Conservation (phyloP, 1,140 invertebrate genomes). For the Aphaenogaster ashmeadi region DNA sequence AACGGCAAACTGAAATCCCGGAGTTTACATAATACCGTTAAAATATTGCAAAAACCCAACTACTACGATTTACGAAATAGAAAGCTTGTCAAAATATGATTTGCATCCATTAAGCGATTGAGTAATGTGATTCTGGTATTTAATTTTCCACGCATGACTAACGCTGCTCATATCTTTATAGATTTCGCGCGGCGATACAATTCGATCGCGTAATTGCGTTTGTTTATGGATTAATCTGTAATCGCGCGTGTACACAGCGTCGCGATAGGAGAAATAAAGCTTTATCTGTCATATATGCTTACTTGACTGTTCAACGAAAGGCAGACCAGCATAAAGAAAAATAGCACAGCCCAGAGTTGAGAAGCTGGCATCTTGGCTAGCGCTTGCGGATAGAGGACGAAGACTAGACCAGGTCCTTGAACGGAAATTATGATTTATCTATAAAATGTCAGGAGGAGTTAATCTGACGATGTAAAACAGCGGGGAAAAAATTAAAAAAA, state of each 20-base stretch:
- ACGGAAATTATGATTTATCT: slow-evolving; percentile 82
- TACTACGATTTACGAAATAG: slow-evolving; percentile 8
- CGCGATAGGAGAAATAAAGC: neutral
- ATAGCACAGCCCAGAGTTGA: slow-evolving; percentile 94
- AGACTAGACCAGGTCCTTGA: slow-evolving; percentile 95
- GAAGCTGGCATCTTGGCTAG: slow-evolving; percentile 95
- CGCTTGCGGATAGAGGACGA: slow-evolving; percentile 96
- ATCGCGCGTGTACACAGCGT: neutral
- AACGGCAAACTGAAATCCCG: slow-evolving; percentile 92
- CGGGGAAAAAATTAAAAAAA: slow-evolving; percentile 39
- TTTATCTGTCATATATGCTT: slow-evolving; percentile 72
- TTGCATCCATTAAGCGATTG: slow-evolving; percentile 22
- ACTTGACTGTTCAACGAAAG: slow-evolving; percentile 97
- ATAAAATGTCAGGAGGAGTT: slow-evolving; percentile 79
- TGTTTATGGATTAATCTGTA: neutral
- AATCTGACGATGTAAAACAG: slow-evolving; percentile 71
- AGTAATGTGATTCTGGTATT: slow-evolving; percentile 18
- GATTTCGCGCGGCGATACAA: neutral
- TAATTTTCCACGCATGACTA: neutral
- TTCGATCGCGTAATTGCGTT: neutral
- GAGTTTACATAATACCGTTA: slow-evolving; percentile 28
- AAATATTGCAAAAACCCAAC: slow-evolving; percentile 20
- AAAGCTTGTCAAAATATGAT: slow-evolving; percentile 29
- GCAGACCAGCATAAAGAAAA: slow-evolving; percentile 97
- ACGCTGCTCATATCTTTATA: neutral